Evolutionary conservation across 1,140 invertebrate genomes (phyloP).

Genomic region (Teleogryllus occipitalis): DNA sequence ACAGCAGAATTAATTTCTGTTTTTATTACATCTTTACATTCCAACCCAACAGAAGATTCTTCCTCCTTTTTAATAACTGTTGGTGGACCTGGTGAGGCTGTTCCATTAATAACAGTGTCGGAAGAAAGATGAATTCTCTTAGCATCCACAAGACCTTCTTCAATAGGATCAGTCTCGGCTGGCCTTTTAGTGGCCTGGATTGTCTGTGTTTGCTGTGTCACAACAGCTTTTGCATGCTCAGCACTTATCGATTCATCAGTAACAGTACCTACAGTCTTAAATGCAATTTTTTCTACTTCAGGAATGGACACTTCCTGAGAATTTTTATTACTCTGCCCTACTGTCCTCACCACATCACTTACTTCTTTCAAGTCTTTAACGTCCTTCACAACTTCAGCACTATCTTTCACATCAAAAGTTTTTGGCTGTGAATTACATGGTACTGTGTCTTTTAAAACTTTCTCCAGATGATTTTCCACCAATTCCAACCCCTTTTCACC

Average conservation of each 20-base stretch:
- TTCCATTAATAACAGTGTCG: constrained; percentile 13
- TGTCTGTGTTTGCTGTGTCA: constrained; percentile 17
- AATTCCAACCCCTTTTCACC: constrained; percentile 52
- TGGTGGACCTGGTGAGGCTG: not conserved
- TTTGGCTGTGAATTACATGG: constrained; percentile 2
- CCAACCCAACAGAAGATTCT: not conserved
- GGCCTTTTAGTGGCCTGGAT: constrained; percentile 15
- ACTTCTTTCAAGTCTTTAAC: not conserved
- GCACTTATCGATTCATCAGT: constrained; percentile 1
- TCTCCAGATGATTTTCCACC: constrained; percentile 51
- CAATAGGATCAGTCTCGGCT: constrained; percentile 30
- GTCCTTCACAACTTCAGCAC: not conserved
- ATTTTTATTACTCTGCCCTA: constrained; percentile 12
- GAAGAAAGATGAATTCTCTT: constrained; percentile 39
- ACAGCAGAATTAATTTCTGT: not conserved
- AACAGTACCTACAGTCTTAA: constrained; percentile 16
- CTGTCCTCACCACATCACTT: constrained; percentile 11
- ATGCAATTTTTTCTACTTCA: constrained; percentile 12
- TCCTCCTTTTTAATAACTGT: not conserved
- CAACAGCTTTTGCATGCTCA: not conserved
- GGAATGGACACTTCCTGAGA: not conserved
- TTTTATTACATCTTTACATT: not conserved
- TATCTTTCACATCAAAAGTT: constrained; percentile 10
- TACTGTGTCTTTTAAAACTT: constrained; percentile 33
- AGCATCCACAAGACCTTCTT: constrained; percentile 35